phyloP scores from a whole-genome alignment of 1,140 invertebrate species.

The Lasioglossum albipes region DNA sequence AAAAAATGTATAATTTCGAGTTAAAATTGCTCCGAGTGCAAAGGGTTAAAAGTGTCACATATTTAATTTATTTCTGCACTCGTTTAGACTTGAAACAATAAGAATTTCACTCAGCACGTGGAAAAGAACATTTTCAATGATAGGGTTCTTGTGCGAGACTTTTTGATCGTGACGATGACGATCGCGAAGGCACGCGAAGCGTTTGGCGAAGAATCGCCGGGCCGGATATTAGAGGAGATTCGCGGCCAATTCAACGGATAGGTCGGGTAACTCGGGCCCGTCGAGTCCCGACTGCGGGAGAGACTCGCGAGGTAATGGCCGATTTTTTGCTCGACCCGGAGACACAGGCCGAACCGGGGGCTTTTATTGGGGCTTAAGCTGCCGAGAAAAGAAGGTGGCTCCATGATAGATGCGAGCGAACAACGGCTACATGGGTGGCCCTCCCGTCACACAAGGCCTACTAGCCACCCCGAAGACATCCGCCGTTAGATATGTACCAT shows the following conservation, averaged over 20 bases:
- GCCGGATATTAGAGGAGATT: constrained; percentile 1
- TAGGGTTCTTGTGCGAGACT: background rate
- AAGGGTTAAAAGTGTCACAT: too few relatives aligned
- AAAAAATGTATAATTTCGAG: too few relatives aligned
- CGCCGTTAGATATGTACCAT: constrained; percentile 51
- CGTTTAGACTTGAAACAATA: too few relatives aligned
- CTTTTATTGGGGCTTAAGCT: constrained; percentile 77
- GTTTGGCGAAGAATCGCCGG: background rate
- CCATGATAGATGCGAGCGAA: constrained; percentile 79
- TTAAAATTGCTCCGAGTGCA: too few relatives aligned
- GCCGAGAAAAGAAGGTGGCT: constrained; percentile 75
- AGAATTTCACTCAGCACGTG: too few relatives aligned
- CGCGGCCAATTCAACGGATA: constrained; percentile 28
- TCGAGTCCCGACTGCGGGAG: constrained; percentile 30
- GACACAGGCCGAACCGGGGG: constrained; percentile 71
- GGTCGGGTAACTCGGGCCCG: constrained; percentile 55
- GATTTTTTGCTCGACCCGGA: constrained; percentile 74
- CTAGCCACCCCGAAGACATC: constrained; percentile 79
- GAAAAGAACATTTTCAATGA: too few relatives aligned
- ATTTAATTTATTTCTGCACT: too few relatives aligned
- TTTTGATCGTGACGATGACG: background rate
- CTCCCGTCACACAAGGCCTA: constrained; percentile 75
- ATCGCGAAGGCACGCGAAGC: constrained; percentile 7
- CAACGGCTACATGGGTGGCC: constrained; percentile 79
- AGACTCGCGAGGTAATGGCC: constrained; percentile 63